Evolutionary conservation across 2,888 invertebrate species (phyloP).

Genomic region (Hermaeophaga mercurialis): DNA sequence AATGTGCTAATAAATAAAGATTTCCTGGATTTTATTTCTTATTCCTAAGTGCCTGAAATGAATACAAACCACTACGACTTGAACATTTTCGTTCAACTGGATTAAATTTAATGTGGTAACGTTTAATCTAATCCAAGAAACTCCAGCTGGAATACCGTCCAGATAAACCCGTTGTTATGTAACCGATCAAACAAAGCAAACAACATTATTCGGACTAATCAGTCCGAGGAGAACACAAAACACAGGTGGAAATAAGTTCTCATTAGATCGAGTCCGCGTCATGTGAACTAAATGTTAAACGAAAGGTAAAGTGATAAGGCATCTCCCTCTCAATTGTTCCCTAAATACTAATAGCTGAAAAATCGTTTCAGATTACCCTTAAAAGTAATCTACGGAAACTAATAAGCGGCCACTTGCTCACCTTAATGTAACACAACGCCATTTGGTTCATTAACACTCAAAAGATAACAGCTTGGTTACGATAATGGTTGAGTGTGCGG

Average conservation of each 20-base stretch:
- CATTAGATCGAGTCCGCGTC: constrained; percentile 7
- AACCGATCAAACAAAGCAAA: not conserved
- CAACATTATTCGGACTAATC: not conserved
- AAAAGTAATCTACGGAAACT: constrained; percentile 23
- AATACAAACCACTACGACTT: no score
- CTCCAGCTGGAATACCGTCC: not conserved
- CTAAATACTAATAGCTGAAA: constrained; percentile 23
- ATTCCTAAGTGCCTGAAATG: no score
- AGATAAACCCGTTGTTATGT: not conserved
- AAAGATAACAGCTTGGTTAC: no score
- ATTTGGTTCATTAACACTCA: constrained; percentile 24
- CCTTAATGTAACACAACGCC: not conserved
- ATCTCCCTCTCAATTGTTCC: constrained; percentile 17
- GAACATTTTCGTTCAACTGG: no score
- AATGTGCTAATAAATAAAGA: no score
- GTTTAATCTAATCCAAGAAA: not conserved
- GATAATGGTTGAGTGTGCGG: no score
- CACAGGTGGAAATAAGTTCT: constrained; percentile 15
- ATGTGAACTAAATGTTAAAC: constrained; percentile 18
- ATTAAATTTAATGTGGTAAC: no score
- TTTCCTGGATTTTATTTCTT: no score
- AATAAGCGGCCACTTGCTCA: constrained; percentile 23
- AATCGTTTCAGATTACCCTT: constrained; percentile 32
- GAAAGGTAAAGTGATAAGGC: constrained; percentile 19
- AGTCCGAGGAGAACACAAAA: constrained; percentile 2